Evolutionary conservation across 37 sponge, comb jelly and placozoan genomes (phyloP).

Genomic region (Theonella swinhoei): DNA sequence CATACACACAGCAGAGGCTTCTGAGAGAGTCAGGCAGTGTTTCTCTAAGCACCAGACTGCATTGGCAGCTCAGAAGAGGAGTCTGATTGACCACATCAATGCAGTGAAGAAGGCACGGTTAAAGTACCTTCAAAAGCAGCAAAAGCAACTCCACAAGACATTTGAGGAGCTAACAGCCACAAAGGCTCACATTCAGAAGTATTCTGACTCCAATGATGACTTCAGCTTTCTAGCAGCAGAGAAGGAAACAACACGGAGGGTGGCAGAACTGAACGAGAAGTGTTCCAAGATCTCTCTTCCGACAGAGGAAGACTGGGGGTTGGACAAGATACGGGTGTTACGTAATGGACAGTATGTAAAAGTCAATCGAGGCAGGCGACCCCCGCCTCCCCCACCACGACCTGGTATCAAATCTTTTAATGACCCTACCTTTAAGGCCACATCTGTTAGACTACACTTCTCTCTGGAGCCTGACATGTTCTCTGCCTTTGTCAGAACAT

Average conservation of each 20-base stretch:
- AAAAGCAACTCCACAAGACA: constrained; percentile 32
- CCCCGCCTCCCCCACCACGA: not conserved
- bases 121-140: constrained; percentile 52
- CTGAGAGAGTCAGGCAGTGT: constrained; percentile 31
- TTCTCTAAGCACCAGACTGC: not conserved
- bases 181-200: not conserved
- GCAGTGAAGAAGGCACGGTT: constrained; percentile 55
- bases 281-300: constrained; percentile 50
- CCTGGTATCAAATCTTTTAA: constrained; percentile 29
- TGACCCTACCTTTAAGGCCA: constrained; percentile 28
- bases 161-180: constrained; percentile 27
- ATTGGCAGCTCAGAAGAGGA: constrained; percentile 27
- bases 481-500: constrained; percentile 27
- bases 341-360: constrained; percentile 47
- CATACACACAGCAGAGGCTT: constrained; percentile 22
- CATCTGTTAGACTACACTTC: constrained; percentile 19
- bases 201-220: constrained; percentile 46
- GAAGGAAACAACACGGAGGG: constrained; percentile 38
- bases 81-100: constrained; percentile 41
- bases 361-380: constrained; percentile 3
- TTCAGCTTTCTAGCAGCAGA: constrained; percentile 35
- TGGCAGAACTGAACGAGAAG: constrained; percentile 55
- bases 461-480: constrained; percentile 34
- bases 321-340: constrained; percentile 49
- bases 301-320: constrained; percentile 43